These are phyloP conservation scores for Thera obeliscata DNA, from an alignment of 2,888 invertebrate species.

Conservation along the genomic window DNA sequence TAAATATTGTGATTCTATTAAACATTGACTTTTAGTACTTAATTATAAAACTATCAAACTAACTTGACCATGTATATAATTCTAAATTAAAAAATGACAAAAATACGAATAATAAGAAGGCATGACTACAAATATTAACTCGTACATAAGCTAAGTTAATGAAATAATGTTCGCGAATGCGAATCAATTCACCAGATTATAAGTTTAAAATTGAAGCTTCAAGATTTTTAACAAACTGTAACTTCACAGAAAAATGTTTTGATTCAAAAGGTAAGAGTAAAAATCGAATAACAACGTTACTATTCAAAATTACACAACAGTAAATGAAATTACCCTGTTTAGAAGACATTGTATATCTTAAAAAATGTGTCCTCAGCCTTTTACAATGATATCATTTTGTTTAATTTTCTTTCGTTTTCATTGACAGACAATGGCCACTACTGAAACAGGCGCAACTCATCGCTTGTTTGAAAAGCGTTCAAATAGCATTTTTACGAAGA, in stretches of 20 bases:
- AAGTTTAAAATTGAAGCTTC: constrained; percentile 28
- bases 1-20: constrained; percentile 69
- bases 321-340: constrained; percentile 82
- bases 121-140: constrained; percentile 34
- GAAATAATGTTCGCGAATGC: constrained; percentile 34
- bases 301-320: constrained; percentile 76
- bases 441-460: constrained; percentile 10
- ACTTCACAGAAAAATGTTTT: constrained; percentile 54
- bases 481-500: constrained; percentile 17
- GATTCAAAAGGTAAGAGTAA: constrained; percentile 60
- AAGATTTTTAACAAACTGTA: constrained; percentile 28
- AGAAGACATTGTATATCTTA: constrained; percentile 83
- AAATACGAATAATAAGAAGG: constrained; percentile 22
- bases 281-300: constrained; percentile 46
- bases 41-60: constrained; percentile 35
- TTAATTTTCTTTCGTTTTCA: constrained; percentile 51
- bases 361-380: constrained; percentile 84
- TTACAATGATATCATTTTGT: constrained; percentile 79
- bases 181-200: constrained; percentile 42
- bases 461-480: constrained; percentile 11
- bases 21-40: constrained; percentile 55
- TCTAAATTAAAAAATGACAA: constrained; percentile 19
- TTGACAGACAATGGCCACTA: constrained; percentile 58
- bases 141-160: constrained; percentile 40
- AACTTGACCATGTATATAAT: constrained; percentile 30